phyloP scores from a whole-genome alignment of 2,797 vertebrate species.

The Periophthalmus magnuspinnatus region DNA sequence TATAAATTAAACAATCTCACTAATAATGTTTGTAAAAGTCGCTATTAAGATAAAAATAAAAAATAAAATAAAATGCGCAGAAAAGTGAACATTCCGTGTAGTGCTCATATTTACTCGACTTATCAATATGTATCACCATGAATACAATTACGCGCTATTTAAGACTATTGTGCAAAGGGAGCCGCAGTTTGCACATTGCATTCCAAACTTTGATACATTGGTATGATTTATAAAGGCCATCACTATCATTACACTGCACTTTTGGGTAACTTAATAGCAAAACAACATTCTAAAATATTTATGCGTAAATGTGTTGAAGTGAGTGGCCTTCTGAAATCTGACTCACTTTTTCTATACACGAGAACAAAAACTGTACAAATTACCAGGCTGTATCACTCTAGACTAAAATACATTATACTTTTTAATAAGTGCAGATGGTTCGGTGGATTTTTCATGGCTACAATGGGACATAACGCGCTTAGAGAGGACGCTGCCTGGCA shows the following conservation, averaged over 20 bases:
- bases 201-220: neutral
- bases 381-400: neutral
- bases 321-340: neutral
- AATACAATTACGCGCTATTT: neutral
- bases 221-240: neutral
- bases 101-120: neutral
- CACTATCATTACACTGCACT: neutral
- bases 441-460: neutral
- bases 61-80: neutral
- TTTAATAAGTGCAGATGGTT: slow-evolving; percentile 3
- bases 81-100: neutral
- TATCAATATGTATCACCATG: neutral
- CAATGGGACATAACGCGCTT: slow-evolving; percentile 8
- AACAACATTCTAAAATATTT: neutral
- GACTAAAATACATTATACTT: neutral
- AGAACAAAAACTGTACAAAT: neutral
- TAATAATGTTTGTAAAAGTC: neutral
- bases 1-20: too few species aligned
- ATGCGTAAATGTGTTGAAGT: neutral
- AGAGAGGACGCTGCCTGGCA: neutral
- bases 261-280: neutral
- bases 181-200: neutral
- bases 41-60: neutral
- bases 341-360: neutral
- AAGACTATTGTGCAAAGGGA: neutral